These are phyloP conservation scores for Melitaea cinxia DNA, from an alignment of 1,140 invertebrate genomes.

Conservation along the genomic window DNA sequence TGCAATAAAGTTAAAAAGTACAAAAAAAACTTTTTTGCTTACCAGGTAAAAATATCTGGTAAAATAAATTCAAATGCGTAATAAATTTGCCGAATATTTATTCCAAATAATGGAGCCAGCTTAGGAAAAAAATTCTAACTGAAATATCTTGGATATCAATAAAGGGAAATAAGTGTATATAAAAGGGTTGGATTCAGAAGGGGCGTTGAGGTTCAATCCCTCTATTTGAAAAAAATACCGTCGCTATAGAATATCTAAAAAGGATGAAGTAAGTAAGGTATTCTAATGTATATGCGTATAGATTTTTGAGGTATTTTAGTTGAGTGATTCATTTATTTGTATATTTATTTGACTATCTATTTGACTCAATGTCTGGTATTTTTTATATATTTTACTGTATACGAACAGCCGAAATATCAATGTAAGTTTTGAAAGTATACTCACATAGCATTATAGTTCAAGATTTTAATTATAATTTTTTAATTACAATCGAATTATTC, in stretches of 20 bases:
- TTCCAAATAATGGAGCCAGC: neutral
- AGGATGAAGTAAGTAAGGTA: neutral
- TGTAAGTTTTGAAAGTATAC: too few relatives aligned
- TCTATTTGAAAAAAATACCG: constrained; percentile 7
- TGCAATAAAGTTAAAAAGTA: too few relatives aligned
- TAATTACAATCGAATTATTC: too few relatives aligned
- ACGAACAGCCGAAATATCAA: too few relatives aligned
- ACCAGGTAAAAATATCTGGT: too few relatives aligned
- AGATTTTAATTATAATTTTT: too few relatives aligned
- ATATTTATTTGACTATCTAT: neutral
- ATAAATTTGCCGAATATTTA: neutral
- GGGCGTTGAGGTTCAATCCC: neutral
- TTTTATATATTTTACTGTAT: too few relatives aligned
- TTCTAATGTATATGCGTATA: constrained; percentile 4
- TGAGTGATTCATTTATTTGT: neutral
- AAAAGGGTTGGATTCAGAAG: constrained; percentile 8
- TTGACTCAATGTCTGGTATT: too few relatives aligned
- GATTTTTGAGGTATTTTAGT: constrained; percentile 6
- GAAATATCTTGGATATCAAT: constrained; percentile 4
- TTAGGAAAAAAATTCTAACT: neutral
- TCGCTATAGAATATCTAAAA: constrained; percentile 11
- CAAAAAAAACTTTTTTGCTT: too few relatives aligned
- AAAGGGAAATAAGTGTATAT: constrained; percentile 1
- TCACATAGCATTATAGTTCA: too few relatives aligned
- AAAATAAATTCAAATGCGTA: neutral